These are phyloP conservation scores for Strix aluco DNA, from an alignment of 2,113 vertebrate genomes.

Conservation along the genomic window DNA sequence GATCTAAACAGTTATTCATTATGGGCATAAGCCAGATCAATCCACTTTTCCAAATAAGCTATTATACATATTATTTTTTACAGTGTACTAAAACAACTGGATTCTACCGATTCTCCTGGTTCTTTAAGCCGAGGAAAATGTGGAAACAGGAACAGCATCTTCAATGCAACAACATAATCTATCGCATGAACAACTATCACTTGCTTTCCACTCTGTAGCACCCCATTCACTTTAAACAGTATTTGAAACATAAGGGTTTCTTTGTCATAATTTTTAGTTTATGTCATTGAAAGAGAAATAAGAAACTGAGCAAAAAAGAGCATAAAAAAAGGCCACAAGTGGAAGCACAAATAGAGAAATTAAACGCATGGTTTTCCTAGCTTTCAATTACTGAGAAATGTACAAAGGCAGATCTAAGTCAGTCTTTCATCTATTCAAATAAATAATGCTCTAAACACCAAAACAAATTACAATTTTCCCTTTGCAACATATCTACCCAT, in stretches of 20 bases:
- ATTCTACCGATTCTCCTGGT: neutral
- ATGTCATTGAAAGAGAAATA: neutral
- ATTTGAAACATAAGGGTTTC: neutral
- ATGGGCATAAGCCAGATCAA: accelerated
- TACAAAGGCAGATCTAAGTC: neutral
- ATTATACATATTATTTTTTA: neutral
- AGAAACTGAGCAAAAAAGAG: neutral
- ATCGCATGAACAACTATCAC: accelerated
- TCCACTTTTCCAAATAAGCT: neutral
- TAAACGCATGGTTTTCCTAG: neutral
- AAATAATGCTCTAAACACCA: neutral
- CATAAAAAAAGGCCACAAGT: neutral
- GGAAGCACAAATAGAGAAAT: neutral
- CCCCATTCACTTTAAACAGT: neutral
- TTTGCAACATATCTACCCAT: neutral
- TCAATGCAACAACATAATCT: neutral
- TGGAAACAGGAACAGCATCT: accelerated
- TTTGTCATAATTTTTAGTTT: neutral
- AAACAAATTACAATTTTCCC: neutral
- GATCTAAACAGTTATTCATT: neutral
- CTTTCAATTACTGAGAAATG: neutral
- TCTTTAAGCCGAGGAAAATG: neutral
- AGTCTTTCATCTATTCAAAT: neutral
- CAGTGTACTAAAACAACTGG: neutral
- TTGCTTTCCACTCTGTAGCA: neutral